Base-by-base conservation (phyloP, 2,797 vertebrate species). In the Holocentrus rufus region DNA sequence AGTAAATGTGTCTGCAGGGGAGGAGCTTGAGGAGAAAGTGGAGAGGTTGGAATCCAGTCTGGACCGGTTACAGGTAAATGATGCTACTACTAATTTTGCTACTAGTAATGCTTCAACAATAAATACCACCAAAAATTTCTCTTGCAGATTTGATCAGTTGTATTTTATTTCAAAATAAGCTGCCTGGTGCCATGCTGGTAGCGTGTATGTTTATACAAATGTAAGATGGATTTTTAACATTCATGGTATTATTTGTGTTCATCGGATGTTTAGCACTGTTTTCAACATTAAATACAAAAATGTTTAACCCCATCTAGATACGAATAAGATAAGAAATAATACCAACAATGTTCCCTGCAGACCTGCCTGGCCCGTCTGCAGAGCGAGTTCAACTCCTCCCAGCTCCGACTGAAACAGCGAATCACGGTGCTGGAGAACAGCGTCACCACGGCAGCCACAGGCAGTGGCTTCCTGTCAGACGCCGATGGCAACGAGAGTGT, bases 371-470 rank as follows among this genome's bases (percentile, higher is more conserved):
- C 94, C 1, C 93, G 90, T 50, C 93, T 99, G 67, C 92, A 98
- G 75, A 87, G 92, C 0, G 97, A 98, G 72, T 97, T 97, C 77
- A 93, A 82, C 0, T 91, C 93, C 0, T 94, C 94, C 2, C 97
- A 99, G 89, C 93, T 94, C 78, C 93, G 93, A 52, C 92, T 99
- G 68, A 99, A 99, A 82, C 95, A 96, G 82, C 93, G 96, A 50
- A 91, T 98, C 77, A 94, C 95, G 0, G 83, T 84, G 57, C 87
- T 99, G 8, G 98, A 99, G 80, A 74, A 68, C 49, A 84, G 64
- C 72, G 22, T 77, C 30, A 49, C 78, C 62, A 68, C 65, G 15
- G 81, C 8, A 0, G 44, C 57, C 23, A 66, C 74, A 0, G 92
- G 92, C 64, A 93, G 92, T 1, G 90, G 91, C 30, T 92, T 92